These are phyloP conservation scores for Torymus auratus DNA, from an alignment of 2,888 invertebrate species.

Conservation along the genomic window DNA sequence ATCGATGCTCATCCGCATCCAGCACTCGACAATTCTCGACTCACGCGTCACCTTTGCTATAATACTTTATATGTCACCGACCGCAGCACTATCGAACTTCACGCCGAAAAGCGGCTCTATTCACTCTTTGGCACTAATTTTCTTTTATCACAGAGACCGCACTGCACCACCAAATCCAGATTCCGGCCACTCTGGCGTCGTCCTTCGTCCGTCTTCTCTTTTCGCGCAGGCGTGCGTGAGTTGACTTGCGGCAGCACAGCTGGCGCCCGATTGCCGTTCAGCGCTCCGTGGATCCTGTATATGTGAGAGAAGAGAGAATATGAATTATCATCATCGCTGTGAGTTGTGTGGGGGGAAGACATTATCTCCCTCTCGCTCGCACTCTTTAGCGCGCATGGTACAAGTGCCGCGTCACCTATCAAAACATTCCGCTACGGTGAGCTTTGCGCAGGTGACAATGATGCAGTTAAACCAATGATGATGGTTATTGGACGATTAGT, in stretches of 20 bases:
- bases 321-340: constrained; percentile 25
- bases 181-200: no score
- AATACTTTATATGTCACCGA: not conserved
- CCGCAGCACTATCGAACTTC: no score
- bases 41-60: not conserved
- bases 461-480: no score
- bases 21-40: not conserved
- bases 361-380: not conserved
- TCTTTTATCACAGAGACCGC: no score
- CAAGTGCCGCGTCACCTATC: constrained; percentile 27
- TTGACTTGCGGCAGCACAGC: not conserved
- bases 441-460: no score
- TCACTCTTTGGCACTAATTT: no score
- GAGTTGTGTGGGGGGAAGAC: not conserved
- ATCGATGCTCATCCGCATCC: constrained; percentile 22
- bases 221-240: not conserved
- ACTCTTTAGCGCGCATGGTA: not conserved
- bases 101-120: no score
- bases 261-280: constrained; percentile 8
- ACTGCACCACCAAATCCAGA: no score
- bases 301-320: constrained; percentile 7
- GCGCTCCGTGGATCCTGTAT: constrained; percentile 12
- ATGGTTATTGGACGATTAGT: no score
- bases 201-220: not conserved
- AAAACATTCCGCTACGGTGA: not conserved